Conservation (phyloP, 2,113 vertebrate genomes). For the Microcebus murinus region DNA sequence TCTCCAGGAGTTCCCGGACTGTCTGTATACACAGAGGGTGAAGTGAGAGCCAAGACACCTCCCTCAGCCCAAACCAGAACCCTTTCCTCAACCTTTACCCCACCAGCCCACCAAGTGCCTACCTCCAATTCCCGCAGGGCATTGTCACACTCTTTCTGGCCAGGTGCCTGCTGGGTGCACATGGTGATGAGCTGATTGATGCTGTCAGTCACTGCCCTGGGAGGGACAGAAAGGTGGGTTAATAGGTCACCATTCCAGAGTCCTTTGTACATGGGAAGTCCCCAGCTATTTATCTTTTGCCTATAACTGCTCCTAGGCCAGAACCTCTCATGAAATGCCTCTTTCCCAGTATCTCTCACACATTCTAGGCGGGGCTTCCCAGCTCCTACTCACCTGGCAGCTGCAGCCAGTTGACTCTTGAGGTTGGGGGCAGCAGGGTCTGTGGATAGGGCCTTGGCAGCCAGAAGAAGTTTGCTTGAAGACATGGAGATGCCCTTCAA, state of each 20-base stretch:
- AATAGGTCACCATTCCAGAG: neutral
- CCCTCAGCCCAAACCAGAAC: neutral
- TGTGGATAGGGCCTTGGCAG: slow-evolving; percentile 96
- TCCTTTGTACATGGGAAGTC: neutral
- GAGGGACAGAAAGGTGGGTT: neutral
- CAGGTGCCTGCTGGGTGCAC: slow-evolving; percentile 97
- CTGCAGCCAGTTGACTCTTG: slow-evolving; percentile 97
- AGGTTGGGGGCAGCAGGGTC: slow-evolving; percentile 95
- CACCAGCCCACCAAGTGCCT: neutral
- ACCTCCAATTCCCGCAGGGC: slow-evolving; percentile 97
- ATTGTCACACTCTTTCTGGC: slow-evolving; percentile 98
- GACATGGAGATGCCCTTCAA: slow-evolving; percentile 99
- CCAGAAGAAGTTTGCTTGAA: slow-evolving; percentile 96
- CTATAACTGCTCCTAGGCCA: neutral
- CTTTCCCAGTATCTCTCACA: neutral
- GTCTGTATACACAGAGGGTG: slow-evolving; percentile 85
- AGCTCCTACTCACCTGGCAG: slow-evolving; percentile 89
- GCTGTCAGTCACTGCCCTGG: slow-evolving; percentile 96
- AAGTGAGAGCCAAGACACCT: neutral
- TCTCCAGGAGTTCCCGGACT: slow-evolving; percentile 95
- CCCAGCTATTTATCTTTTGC: neutral
- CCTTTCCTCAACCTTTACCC: neutral
- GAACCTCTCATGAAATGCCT: neutral
- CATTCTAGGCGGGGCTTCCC: neutral
- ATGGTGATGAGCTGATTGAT: slow-evolving; percentile 99